Conservation (phyloP, 2,888 invertebrate genomes). For the Hydriomena furcata region DNA sequence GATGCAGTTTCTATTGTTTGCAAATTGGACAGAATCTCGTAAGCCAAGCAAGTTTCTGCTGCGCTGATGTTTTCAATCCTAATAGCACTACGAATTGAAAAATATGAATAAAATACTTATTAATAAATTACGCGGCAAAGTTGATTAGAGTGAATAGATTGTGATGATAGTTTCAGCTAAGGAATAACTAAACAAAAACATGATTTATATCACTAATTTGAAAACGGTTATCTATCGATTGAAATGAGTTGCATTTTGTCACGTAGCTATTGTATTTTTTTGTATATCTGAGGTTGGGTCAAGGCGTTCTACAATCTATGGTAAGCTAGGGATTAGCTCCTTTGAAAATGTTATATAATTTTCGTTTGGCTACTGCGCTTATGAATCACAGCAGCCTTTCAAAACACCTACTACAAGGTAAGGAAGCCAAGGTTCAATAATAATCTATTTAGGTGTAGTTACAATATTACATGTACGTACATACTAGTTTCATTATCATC, state of each 20-base stretch:
- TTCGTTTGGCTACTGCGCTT: not conserved
- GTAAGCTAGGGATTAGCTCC: not conserved
- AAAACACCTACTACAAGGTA: slow-evolving; percentile 16
- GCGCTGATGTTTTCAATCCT: slow-evolving; percentile 4
- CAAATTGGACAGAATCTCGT: slow-evolving; percentile 26
- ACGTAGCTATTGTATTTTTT: too few species aligned
- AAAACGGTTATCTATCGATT: not conserved
- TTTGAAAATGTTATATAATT: not conserved
- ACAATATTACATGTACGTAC: too few species aligned
- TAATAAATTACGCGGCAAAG: too few species aligned
- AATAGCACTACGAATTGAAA: not conserved
- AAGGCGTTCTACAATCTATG: slow-evolving; percentile 1
- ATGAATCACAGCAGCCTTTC: slow-evolving; percentile 12
- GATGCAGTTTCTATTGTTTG: slow-evolving; percentile 36
- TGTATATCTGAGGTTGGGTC: slow-evolving; percentile 4
- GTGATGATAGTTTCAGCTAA: too few species aligned
- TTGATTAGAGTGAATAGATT: too few species aligned
- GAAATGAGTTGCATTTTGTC: not conserved
- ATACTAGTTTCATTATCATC: too few species aligned
- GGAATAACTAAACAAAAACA: too few species aligned
- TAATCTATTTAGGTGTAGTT: too few species aligned
- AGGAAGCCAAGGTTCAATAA: too few species aligned
- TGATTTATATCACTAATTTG: not conserved
- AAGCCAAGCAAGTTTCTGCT: slow-evolving; percentile 23
- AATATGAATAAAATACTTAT: too few species aligned